Conservation (phyloP, 1,140 invertebrate genomes). For the Drosophila tristis region DNA sequence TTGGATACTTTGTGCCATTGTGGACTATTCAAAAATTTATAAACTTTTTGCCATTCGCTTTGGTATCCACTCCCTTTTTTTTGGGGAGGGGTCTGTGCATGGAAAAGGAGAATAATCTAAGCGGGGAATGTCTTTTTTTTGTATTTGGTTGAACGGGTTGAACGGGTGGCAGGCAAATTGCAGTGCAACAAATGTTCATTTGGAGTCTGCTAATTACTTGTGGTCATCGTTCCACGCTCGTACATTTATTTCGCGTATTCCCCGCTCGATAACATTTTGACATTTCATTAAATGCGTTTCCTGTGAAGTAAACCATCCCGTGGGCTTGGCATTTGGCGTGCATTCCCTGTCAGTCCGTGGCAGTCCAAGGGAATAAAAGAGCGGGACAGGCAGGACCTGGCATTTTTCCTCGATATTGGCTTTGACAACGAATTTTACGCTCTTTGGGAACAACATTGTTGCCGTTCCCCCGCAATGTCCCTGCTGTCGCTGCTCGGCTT, state of each 20-base stretch:
- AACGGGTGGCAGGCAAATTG: background rate
- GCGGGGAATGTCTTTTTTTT: background rate
- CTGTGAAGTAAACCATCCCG: no score
- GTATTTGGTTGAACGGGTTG: background rate
- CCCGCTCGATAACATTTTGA: constrained; percentile 26
- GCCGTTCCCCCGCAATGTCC: background rate
- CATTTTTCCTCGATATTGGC: constrained; percentile 22
- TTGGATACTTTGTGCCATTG: constrained; percentile 54
- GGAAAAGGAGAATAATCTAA: constrained; percentile 4
- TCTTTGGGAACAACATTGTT: constrained; percentile 40
- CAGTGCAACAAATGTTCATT: background rate
- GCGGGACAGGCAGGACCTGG: background rate
- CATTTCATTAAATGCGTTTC: constrained; percentile 39
- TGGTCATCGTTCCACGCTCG: constrained; percentile 7
- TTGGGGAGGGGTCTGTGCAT: no score
- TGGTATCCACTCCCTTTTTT: constrained; percentile 8
- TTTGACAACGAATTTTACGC: constrained; percentile 46
- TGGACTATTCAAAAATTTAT: constrained; percentile 72
- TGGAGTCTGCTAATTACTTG: constrained; percentile 39
- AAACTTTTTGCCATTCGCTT: constrained; percentile 49
- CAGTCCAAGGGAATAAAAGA: background rate
- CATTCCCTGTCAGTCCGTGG: constrained; percentile 13
- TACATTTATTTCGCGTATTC: background rate
- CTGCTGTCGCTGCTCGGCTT: background rate
- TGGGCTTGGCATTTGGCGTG: constrained; percentile 4